Evolutionary conservation across 2,797 vertebrate species (phyloP).

Genomic region (Phylloscopus collybita): DNA sequence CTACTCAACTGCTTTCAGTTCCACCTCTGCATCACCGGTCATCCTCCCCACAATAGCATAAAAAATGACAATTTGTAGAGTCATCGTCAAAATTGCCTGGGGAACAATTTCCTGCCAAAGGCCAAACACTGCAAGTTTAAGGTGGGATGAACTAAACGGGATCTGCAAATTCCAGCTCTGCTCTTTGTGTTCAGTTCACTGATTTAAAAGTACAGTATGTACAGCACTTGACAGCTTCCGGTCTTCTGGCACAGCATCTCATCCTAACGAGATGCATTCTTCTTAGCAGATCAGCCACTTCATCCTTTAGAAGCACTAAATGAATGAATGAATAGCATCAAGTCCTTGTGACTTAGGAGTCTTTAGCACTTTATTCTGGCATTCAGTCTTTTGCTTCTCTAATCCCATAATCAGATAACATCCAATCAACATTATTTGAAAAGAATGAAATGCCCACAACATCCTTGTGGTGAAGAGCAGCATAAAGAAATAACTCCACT

Average conservation of each 20-base stretch:
- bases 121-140: not conserved
- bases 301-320: conserved; percentile 14
- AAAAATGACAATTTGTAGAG: not conserved
- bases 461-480: not conserved
- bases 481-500: not conserved
- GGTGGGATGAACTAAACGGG: not conserved
- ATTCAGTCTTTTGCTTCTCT: not conserved
- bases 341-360: not conserved
- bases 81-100: not conserved
- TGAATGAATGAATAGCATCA: not conserved
- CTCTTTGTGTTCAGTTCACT: not conserved
- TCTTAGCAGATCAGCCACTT: conserved; percentile 29
- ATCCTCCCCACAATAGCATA: not conserved
- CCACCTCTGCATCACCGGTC: not conserved
- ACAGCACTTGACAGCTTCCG: not conserved
- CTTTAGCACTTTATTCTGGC: not conserved
- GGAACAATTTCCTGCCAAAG: not conserved
- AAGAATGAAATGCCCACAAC: not conserved
- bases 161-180: not conserved
- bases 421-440: not conserved
- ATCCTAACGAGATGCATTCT: not conserved
- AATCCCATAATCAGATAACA: not conserved
- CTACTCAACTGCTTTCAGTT: not conserved
- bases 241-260: not conserved
- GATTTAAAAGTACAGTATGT: not conserved